Conservation (phyloP, 2,797 vertebrate species). For the Cuculus canorus region DNA sequence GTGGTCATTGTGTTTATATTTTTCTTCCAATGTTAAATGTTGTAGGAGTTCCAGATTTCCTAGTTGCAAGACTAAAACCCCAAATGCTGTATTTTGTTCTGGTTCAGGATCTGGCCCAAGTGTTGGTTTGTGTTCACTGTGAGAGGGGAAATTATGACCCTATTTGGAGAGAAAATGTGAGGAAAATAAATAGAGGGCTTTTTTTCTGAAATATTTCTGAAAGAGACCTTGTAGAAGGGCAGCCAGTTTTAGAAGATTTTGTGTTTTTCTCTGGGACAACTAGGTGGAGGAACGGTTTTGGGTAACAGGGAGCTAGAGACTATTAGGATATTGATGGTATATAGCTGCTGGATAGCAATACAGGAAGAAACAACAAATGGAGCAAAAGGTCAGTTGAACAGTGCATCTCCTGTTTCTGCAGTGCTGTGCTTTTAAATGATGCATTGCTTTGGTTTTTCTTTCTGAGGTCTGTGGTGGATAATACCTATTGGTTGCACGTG, state of each 20-base stretch:
- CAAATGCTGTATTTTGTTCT: background rate
- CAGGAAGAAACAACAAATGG: background rate
- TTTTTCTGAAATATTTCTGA: background rate
- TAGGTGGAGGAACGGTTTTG: background rate
- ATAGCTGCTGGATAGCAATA: background rate
- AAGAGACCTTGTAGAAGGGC: background rate
- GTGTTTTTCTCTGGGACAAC: background rate
- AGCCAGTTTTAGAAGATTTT: background rate
- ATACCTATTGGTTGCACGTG: background rate
- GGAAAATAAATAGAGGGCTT: fast-evolving
- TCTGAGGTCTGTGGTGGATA: background rate
- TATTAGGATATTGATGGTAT: background rate
- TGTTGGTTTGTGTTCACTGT: background rate
- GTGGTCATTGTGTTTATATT: background rate
- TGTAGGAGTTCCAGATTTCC: background rate
- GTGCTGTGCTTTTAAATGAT: background rate
- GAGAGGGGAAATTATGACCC: fast-evolving
- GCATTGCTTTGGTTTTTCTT: background rate
- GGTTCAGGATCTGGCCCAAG: background rate
- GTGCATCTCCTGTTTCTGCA: background rate
- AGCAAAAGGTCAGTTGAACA: background rate
- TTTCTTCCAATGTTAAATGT: background rate
- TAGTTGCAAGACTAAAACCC: background rate
- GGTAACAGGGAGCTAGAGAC: background rate
- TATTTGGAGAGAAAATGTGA: fast-evolving